Evolutionary conservation across 2,888 invertebrate species (phyloP), one percentile per base, ranked within the genome.

Genomic region (Sturmia bella): DNA sequence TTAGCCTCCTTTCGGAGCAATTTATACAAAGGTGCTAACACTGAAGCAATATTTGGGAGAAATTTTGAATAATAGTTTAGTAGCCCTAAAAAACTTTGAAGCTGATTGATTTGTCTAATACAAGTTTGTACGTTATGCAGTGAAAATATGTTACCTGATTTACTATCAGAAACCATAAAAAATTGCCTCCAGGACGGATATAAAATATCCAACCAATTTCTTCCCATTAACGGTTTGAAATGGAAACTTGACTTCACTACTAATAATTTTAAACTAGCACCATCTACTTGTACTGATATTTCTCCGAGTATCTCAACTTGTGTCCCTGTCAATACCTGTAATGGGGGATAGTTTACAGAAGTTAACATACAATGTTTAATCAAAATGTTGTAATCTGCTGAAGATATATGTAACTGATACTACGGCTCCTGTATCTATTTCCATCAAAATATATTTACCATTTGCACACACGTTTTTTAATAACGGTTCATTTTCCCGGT

Each of bases 81-180:
- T 6, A 80, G 48, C 4, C 59, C 75, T 19, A 75, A 61, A 75
- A 73, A 76, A 57, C 80, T 73, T 54, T 70, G 45, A 21, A 69
- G 48, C 13, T 70, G 50, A 27, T 4, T 3, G 27, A 27, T 4
- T 27, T 27, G 27, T 6, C 6, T 27, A 4, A 27, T 27, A 27
- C 27, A 27, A 27, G 27, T 27, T 27, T 3, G 27, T 27, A 27
- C 27, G 3, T 27, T 27, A 27, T 27, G 27, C 27, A 27, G 27
- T 6, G 27, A 27, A 27, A 27, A 27, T 4, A 27, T 27, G 27
- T 27, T 6, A 27, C 27, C 6, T 27, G 27, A 27, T 27, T 3
- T 27, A 6, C 27, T 27, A 27, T 6, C 27, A 27, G 6, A 3
- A 27, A 3, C 3, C 27, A 27, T 27, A 27, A 27, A 27, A 27